A percentile compares a stretch with the other conserved stretches of the same genome.
These are phyloP conservation scores for Microcebus ravelobensis DNA, from an alignment of 2,113 vertebrate genomes.

Conservation along the genomic window DNA sequence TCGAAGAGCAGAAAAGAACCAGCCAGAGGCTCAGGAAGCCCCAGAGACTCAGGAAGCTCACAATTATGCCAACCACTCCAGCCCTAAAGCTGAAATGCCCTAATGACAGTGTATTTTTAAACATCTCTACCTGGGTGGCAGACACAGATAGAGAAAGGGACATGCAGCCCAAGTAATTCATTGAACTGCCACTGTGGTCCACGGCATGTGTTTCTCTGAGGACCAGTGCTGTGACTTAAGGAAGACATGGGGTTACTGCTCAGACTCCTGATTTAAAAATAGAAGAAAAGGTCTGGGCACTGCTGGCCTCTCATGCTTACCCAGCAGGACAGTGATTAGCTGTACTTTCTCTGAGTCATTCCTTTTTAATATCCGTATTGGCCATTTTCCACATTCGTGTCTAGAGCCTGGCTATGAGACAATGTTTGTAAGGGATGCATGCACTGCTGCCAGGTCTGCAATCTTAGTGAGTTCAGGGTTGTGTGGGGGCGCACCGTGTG, in stretches of 20 bases:
- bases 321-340: constrained; percentile 44
- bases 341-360: background rate
- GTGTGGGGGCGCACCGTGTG: rapidly evolving
- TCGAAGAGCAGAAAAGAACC: background rate
- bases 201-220: background rate
- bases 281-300: constrained; percentile 43
- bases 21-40: background rate
- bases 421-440: background rate
- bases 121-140: constrained; percentile 18
- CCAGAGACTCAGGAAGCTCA: constrained; percentile 17
- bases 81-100: constrained; percentile 12
- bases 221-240: background rate
- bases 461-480: background rate
- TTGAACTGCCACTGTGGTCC: constrained; percentile 22
- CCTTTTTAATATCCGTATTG: constrained; percentile 20
- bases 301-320: background rate
- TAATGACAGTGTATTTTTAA: constrained; percentile 55
- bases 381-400: background rate
- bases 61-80: background rate
- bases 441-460: background rate
- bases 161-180: background rate
- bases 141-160: constrained; percentile 43
- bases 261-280: constrained; percentile 44
- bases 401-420: background rate
- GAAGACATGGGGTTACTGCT: background rate